Evolutionary conservation across 2,888 invertebrate genomes (phyloP), one percentile per base, ranked within the genome.

Genomic region (Conus canariensis): DNA sequence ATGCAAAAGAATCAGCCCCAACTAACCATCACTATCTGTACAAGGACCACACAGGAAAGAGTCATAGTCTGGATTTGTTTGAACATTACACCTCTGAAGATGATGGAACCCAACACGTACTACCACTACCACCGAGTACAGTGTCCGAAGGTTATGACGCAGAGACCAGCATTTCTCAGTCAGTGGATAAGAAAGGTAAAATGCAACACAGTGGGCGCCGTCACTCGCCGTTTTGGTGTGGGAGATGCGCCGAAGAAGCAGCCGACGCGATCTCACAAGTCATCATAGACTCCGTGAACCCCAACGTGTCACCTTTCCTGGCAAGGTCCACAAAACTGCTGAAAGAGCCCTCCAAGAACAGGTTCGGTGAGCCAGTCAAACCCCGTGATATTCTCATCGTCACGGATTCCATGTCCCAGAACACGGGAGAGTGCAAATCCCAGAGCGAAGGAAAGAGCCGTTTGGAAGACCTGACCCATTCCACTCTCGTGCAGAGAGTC

Each of bases 171-270:
- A 56, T 25, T 56, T 83, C 3, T 22, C 30, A 19, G 8, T 58
- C 58, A 19, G 56, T 83, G n/a, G 4, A 10, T 83, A 19, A 58
- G 12, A 83, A 83, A 22, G 58, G 19, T 8, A 19, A 83, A 1
- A 22, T 8, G 45, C n/a, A 1, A 9, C 14, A 14, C 85, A 9
- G 30, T 45, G 83, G 30, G 30, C 45, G 22, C 30, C 10, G 19
- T n/a, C 86, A 86, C 19, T 87, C 59, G 1, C 85, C 89, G 2
- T 67, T 89, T 5, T 67, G 56, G 85, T 89, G 89, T 70, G 22
- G 58, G 58, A n/a, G 19, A 3, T 89, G 89, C 45, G 89, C 85
- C 8, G 59, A 85, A 22, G 77, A 58, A 25, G 22, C 19, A 22
- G 45, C 86, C 25, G 67, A 30, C 45, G 19, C 30, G 8, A 64